Percentiles rank a stretch among this genome's conserved stretches.
Conservation (phyloP, 1,140 invertebrate species). For the Drosophila parvula region DNA sequence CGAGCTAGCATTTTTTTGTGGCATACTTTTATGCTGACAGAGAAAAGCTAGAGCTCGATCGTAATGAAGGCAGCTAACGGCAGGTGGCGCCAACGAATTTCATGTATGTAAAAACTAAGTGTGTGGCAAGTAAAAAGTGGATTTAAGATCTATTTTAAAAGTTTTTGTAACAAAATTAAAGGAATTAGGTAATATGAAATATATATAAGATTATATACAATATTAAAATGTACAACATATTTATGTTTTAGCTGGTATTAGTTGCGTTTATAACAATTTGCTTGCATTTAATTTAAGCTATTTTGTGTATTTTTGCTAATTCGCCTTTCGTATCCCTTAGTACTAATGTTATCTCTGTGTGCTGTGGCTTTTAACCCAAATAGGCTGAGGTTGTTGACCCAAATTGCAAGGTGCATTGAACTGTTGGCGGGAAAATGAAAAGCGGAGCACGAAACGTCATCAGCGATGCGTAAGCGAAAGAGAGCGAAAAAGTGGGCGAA, state of each 20-base stretch:
- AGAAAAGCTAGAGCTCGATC: constrained; percentile 19
- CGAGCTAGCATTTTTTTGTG: constrained; percentile 19
- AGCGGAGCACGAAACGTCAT: constrained; percentile 32
- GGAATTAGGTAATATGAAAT: neutral
- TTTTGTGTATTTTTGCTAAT: neutral
- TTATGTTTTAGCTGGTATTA: neutral
- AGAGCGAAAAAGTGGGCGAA: constrained; percentile 19
- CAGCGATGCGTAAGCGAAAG: constrained; percentile 31
- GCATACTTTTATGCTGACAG: constrained; percentile 64
- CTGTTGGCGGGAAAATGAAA: constrained; percentile 51
- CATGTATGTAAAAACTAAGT: neutral
- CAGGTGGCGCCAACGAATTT: constrained; percentile 7
- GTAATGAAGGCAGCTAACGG: constrained; percentile 1
- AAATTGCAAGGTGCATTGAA: constrained; percentile 83
- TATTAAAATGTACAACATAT: too few relatives aligned
- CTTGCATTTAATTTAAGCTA: too few relatives aligned
- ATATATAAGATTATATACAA: neutral
- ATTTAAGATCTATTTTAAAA: neutral
- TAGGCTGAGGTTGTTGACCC: constrained; percentile 78
- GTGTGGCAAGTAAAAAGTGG: neutral
- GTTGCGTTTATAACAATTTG: too few relatives aligned
- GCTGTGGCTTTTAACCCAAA: constrained; percentile 56
- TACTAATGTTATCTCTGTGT: neutral
- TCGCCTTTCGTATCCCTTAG: neutral
- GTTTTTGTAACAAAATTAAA: neutral